These are phyloP conservation scores for Anisognathus igniventris DNA, from an alignment of 2,797 vertebrate genomes.

Conservation along the genomic window DNA sequence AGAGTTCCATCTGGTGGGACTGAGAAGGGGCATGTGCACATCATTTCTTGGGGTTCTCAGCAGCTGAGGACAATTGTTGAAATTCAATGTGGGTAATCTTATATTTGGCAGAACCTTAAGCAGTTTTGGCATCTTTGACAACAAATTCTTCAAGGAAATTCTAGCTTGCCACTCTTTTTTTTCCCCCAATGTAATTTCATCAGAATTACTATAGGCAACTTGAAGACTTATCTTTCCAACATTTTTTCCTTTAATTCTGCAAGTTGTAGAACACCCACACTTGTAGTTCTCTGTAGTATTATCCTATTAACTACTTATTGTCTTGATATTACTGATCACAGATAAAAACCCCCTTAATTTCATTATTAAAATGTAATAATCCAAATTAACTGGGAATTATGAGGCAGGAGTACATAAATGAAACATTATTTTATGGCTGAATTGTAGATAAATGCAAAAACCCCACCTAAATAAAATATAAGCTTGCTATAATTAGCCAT, in stretches of 20 bases:
- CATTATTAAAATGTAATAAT: neutral
- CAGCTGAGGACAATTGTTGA: neutral
- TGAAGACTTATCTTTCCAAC: neutral
- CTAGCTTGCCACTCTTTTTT: neutral
- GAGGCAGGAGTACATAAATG: neutral
- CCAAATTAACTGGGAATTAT: neutral
- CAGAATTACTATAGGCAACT: neutral
- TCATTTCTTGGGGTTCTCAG: neutral
- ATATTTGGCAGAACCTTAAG: neutral
- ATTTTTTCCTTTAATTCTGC: neutral
- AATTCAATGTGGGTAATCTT: neutral
- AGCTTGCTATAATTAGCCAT: neutral
- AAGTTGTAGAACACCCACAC: neutral
- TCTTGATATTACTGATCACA: neutral
- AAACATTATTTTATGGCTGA: neutral
- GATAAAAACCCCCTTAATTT: fast-evolving
- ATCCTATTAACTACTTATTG: neutral
- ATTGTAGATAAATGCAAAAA: neutral
- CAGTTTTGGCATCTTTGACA: neutral
- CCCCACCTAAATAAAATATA: neutral
- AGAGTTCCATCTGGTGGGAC: neutral
- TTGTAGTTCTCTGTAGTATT: neutral
- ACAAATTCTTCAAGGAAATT: neutral
- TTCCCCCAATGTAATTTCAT: neutral
- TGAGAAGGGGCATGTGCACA: neutral